These are phyloP conservation scores for Holothuria glaberrima DNA, from an alignment of 35 echinoderm and acorn worm genomes.

Conservation along the genomic window DNA sequence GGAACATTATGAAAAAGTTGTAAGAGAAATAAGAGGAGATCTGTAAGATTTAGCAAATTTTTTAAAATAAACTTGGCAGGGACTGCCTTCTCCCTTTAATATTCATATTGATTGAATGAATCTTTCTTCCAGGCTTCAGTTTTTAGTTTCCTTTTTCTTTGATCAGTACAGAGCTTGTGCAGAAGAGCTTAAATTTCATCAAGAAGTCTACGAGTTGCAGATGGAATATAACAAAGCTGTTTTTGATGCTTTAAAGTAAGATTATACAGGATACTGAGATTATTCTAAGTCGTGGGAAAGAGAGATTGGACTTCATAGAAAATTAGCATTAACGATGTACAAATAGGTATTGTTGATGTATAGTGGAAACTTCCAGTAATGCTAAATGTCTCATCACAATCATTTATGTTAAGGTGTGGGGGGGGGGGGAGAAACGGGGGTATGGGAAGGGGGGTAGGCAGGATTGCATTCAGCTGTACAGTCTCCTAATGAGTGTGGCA, in stretches of 20 bases:
- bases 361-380: too few relatives aligned
- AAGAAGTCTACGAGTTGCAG: slow-evolving; percentile 60
- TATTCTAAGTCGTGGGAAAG: not conserved
- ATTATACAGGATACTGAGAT: not conserved
- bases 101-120: not conserved
- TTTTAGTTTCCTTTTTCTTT: not conserved
- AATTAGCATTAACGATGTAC: too few relatives aligned
- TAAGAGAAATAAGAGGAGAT: too few relatives aligned
- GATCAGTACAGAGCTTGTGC: slow-evolving; percentile 54
- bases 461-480: too few relatives aligned
- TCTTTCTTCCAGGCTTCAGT: not conserved
- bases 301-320: not conserved
- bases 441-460: too few relatives aligned
- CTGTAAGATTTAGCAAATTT: too few relatives aligned
- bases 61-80: not conserved
- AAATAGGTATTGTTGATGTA: too few relatives aligned
- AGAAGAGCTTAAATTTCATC: slow-evolving; percentile 63
- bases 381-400: too few relatives aligned
- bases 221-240: slow-evolving; percentile 58
- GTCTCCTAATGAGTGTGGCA: too few relatives aligned
- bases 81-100: not conserved
- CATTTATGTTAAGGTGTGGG: too few relatives aligned
- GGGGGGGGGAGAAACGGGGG: too few relatives aligned
- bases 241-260: slow-evolving; percentile 64
- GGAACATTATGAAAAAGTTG: too few relatives aligned